These are phyloP conservation scores for Synanceia verrucosa DNA, from an alignment of 2,797 vertebrate genomes.

Conservation along the genomic window DNA sequence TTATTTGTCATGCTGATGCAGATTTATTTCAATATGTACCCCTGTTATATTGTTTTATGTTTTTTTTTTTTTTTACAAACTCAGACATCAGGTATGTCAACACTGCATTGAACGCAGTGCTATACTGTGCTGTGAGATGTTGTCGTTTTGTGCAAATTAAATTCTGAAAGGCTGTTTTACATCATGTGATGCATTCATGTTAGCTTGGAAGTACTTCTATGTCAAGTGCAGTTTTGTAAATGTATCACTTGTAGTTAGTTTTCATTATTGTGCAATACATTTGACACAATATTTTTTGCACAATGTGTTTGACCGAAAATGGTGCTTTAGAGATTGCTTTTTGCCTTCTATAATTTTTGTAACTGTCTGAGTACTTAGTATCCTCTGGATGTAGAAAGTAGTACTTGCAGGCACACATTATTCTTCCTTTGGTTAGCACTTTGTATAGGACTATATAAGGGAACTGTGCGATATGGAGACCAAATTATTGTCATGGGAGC, in stretches of 20 bases:
- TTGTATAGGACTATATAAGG: conserved; percentile 73
- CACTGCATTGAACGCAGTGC: conserved; percentile 70
- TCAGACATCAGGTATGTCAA: conserved; percentile 83
- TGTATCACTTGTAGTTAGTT: conserved; percentile 59
- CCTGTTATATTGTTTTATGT: conserved; percentile 53
- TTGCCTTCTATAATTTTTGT: conserved; percentile 65
- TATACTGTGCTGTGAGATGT: conserved; percentile 71
- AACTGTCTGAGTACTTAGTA: conserved; percentile 53
- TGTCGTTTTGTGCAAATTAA: conserved; percentile 63
- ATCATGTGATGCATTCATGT: conserved; percentile 46
- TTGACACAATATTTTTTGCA: conserved; percentile 75
- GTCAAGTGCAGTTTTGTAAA: conserved; percentile 59
- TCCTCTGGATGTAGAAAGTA: conserved; percentile 61
- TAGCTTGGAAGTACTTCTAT: conserved; percentile 50
- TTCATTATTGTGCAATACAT: conserved; percentile 77
- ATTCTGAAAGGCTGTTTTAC: conserved; percentile 46
- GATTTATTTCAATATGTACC: conserved; percentile 53
- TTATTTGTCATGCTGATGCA: conserved; percentile 67
- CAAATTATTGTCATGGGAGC: conserved; percentile 65
- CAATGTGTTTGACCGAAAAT: conserved; percentile 79
- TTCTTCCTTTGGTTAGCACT: conserved; percentile 73
- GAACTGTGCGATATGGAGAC: conserved; percentile 70
- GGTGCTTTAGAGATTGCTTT: conserved; percentile 78
- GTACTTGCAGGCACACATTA: conserved; percentile 69
- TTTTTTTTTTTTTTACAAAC: conserved; percentile 54